Evolutionary conservation across 2,888 invertebrate genomes (phyloP).

Genomic region (Invenusta paracnida): DNA sequence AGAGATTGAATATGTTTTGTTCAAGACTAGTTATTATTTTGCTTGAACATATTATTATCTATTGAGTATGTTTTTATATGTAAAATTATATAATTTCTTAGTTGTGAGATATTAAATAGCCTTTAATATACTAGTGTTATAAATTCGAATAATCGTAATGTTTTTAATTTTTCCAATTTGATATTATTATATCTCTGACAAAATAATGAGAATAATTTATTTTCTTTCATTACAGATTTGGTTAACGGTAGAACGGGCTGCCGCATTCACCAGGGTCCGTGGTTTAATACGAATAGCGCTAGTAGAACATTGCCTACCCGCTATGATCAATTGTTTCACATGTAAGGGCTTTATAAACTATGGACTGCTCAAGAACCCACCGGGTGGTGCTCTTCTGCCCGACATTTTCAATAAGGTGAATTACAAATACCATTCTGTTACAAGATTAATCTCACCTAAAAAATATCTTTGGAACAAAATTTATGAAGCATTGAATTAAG

Average conservation of each 20-base stretch:
- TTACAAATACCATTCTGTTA: background rate
- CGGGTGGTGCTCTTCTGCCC: background rate
- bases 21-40: too few relatives aligned
- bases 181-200: background rate
- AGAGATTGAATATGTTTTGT: too few relatives aligned
- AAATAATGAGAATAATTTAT: background rate
- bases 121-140: too few relatives aligned
- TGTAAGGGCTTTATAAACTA: conserved; percentile 29
- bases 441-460: too few relatives aligned
- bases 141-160: too few relatives aligned
- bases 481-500: too few relatives aligned
- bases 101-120: too few relatives aligned
- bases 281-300: background rate
- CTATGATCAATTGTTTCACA: background rate
- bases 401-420: background rate
- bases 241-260: background rate
- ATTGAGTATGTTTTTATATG: too few relatives aligned
- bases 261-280: background rate
- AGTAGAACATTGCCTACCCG: background rate
- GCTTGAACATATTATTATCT: too few relatives aligned
- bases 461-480: too few relatives aligned
- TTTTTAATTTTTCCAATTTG: too few relatives aligned
- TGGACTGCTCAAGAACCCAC: background rate
- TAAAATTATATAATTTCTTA: too few relatives aligned
- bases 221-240: background rate